Evolutionary conservation across 2,113 vertebrate genomes (phyloP).

Genomic region (Tupaia chinensis): DNA sequence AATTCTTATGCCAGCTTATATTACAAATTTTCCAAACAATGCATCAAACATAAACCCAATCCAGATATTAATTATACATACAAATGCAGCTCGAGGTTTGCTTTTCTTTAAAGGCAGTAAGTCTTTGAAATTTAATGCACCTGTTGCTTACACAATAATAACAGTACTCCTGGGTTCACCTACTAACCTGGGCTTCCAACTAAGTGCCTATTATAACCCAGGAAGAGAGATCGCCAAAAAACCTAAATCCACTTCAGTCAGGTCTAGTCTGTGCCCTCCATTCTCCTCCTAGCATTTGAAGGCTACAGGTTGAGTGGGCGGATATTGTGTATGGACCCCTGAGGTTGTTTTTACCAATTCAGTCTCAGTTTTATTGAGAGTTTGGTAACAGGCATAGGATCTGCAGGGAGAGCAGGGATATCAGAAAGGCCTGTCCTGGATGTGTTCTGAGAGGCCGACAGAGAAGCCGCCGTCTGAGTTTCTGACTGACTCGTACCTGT

Average conservation of each 20-base stretch:
- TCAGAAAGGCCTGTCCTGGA: constrained; percentile 92
- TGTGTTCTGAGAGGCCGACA: constrained; percentile 90
- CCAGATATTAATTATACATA: constrained; percentile 88
- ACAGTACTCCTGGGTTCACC: constrained; percentile 90
- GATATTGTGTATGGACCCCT: constrained; percentile 91
- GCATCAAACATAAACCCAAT: constrained; percentile 88
- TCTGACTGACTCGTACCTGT: constrained; percentile 87
- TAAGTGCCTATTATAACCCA: constrained; percentile 87
- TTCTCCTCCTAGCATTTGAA: constrained; percentile 88
- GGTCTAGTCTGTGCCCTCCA: constrained; percentile 86
- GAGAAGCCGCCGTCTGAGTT: constrained; percentile 86
- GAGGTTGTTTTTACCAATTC: constrained; percentile 92
- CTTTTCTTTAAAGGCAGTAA: constrained; percentile 88
- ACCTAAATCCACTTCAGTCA: constrained; percentile 86
- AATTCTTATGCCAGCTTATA: constrained; percentile 90
- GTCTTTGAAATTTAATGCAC: constrained; percentile 89
- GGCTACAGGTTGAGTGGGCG: constrained; percentile 90
- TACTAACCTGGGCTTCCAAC: constrained; percentile 91
- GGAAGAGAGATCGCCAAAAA: constrained; percentile 88
- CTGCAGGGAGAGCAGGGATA: constrained; percentile 91
- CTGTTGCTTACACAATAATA: constrained; percentile 91
- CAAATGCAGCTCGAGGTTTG: constrained; percentile 85
- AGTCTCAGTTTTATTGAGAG: constrained; percentile 94
- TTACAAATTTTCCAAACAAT: constrained; percentile 88
- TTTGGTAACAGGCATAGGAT: constrained; percentile 93